Conservation (phyloP, 2,888 invertebrate species). For the Nomada ferruginata region DNA sequence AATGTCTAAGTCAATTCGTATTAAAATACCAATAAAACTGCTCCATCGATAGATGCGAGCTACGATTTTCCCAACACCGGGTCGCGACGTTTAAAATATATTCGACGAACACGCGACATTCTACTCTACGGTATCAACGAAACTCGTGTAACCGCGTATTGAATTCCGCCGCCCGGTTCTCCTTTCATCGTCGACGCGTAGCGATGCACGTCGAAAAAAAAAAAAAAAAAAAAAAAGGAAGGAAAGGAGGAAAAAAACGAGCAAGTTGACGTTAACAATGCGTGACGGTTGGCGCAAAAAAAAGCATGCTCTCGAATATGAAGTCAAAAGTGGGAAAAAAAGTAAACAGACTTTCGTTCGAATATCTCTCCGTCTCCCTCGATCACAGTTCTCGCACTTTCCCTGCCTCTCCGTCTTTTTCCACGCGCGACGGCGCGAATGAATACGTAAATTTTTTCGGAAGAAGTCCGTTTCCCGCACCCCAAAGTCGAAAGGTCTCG, state of each 20-base stretch:
- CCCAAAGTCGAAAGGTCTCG: constrained; percentile 64
- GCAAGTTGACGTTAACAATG: constrained; percentile 77
- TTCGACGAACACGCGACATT: neutral
- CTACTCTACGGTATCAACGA: constrained; percentile 11
- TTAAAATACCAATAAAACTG: neutral
- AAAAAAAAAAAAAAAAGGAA: constrained; percentile 12
- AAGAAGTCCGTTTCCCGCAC: constrained; percentile 66
- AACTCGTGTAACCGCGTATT: constrained; percentile 5
- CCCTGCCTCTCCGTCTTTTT: constrained; percentile 47
- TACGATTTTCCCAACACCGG: too few species aligned
- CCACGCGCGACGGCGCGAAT: constrained; percentile 60
- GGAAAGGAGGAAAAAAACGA: constrained; percentile 28
- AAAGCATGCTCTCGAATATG: constrained; percentile 75
- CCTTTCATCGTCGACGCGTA: too few species aligned
- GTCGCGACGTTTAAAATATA: neutral
- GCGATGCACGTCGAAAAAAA: constrained; percentile 16
- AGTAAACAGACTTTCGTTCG: constrained; percentile 75
- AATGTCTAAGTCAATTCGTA: too few species aligned
- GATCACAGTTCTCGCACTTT: constrained; percentile 4
- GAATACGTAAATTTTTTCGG: constrained; percentile 74
- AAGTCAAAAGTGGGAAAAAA: constrained; percentile 76
- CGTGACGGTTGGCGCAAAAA: constrained; percentile 78
- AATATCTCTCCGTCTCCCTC: constrained; percentile 49
- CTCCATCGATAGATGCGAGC: neutral
- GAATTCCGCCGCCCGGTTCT: constrained; percentile 28